Evolutionary conservation across 2,888 invertebrate genomes (phyloP), one percentile per base, ranked within the genome.

Genomic region (Patella ulyssiponensis): DNA sequence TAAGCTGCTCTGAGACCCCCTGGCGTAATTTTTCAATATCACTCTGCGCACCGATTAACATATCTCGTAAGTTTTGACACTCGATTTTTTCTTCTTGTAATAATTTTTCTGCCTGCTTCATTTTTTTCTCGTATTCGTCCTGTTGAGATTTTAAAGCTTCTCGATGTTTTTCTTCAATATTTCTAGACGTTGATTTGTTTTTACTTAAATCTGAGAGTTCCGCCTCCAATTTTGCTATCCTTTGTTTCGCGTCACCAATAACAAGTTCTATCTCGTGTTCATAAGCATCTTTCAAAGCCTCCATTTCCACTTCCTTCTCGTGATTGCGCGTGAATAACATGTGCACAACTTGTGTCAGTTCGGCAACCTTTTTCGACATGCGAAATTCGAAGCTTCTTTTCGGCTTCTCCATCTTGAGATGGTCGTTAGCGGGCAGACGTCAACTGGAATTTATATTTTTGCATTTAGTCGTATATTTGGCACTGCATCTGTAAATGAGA

Each of bases 321-420:
- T 91, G 91, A 80, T 91, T 91, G 51, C 90, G 82, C 7, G 88
- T 90, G 82, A 91, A 91, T 69, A 91, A 85, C 91, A 91, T 90
- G 81, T 91, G 91, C 33, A 91, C 91, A 2, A 91, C 91, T 76
- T 91, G 91, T 2, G 91, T 91, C 73, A 91, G 83, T 79, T 91
- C 91, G 0, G 91, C 90, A 64, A 91, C 90, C 75, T 90, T 91
- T 83, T 91, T 91, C 27, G 89, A 91, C 90, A 91, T 91, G n/a
- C 89, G 89, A 81, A 89, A 89, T 69, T 90, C 90, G 79, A 90
- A 89, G 7, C 86, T 87, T 78, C 88, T 86, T 79, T 87, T 88
- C n/a, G 80, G 71, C 72, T 84, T 84, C 17, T 83, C 83, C 75
- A 77, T 79, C 52, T 75, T 64, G 69, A 5, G 27, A 17, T 14